Conservation (phyloP, 64 coral and sea anemone species). For the Montipora efflorescens region DNA sequence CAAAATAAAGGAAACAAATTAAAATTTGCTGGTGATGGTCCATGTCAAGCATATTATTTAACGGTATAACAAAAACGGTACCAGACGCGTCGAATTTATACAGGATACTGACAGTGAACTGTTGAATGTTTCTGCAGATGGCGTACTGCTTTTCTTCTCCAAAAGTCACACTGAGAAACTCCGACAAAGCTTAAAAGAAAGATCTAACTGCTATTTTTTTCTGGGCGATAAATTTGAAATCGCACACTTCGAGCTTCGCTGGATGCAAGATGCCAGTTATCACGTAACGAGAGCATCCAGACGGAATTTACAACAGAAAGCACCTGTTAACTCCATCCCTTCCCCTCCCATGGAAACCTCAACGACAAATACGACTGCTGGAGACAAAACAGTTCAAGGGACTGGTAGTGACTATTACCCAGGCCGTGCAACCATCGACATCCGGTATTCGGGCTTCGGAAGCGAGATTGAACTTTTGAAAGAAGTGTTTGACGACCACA, state of each 20-base stretch:
- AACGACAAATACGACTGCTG: background rate
- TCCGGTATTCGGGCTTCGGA: slow-evolving; percentile 72
- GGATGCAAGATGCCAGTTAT: slow-evolving; percentile 50
- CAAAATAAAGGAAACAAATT: too few relatives aligned
- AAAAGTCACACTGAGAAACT: slow-evolving; percentile 71
- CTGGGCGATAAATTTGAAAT: slow-evolving; percentile 82
- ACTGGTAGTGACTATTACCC: slow-evolving; percentile 36
- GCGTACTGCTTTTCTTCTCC: slow-evolving; percentile 78
- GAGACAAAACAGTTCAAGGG: background rate
- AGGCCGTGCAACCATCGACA: slow-evolving; percentile 76
- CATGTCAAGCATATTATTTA: too few relatives aligned
- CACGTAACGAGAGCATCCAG: background rate
- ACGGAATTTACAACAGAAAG: background rate
- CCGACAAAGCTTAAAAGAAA: slow-evolving; percentile 62
- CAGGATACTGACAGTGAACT: too few relatives aligned
- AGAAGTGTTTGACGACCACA: slow-evolving; percentile 43
- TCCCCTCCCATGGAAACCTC: background rate
- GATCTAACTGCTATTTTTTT: slow-evolving; percentile 74
- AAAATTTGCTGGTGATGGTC: too few relatives aligned
- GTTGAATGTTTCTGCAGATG: slow-evolving; percentile 54
- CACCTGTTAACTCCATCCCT: background rate
- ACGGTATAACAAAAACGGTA: too few relatives aligned
- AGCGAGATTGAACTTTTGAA: slow-evolving; percentile 54
- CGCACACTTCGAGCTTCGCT: slow-evolving; percentile 82
- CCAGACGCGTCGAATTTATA: too few relatives aligned